These are phyloP conservation scores for Sebastes paucispinis DNA, from an alignment of 2,797 vertebrate genomes.

Conservation along the genomic window DNA sequence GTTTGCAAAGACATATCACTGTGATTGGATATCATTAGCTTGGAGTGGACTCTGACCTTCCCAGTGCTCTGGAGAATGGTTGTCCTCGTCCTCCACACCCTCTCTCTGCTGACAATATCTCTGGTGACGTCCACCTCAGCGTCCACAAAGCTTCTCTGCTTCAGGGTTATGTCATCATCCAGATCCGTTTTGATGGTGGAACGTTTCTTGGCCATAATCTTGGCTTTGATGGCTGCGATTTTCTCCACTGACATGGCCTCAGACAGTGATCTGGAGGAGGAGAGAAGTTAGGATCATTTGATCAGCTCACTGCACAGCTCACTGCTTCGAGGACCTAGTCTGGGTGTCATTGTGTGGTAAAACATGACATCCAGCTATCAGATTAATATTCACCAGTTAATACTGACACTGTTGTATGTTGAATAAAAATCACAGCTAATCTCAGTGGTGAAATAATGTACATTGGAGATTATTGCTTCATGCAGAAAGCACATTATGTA, in stretches of 20 bases:
- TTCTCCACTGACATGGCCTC: conserved; percentile 99
- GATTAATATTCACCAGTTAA: neutral
- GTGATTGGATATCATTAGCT: neutral
- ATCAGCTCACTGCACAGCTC: neutral
- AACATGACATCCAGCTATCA: neutral
- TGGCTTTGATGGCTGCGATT: conserved; percentile 99
- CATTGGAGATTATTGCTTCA: neutral
- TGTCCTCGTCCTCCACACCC: conserved; percentile 97
- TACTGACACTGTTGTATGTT: neutral
- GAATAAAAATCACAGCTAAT: neutral
- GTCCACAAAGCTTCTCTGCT: conserved; percentile 98
- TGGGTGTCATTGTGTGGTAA: neutral
- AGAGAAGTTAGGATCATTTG: neutral
- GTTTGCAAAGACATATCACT: neutral
- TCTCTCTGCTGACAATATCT: conserved; percentile 97
- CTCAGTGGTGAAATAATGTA: neutral
- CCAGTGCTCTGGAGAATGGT: conserved; percentile 99
- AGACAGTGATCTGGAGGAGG: conserved; percentile 89
- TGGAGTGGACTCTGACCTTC: conserved; percentile 83
- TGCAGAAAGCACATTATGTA: neutral
- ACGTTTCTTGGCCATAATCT: conserved; percentile 99
- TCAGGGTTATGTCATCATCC: conserved; percentile 96
- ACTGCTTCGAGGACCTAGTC: neutral
- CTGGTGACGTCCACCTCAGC: conserved; percentile 97
- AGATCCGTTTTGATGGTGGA: conserved; percentile 98